These are phyloP conservation scores for Amphiprion percula DNA, from an alignment of 2,113 vertebrate genomes.

Conservation along the genomic window DNA sequence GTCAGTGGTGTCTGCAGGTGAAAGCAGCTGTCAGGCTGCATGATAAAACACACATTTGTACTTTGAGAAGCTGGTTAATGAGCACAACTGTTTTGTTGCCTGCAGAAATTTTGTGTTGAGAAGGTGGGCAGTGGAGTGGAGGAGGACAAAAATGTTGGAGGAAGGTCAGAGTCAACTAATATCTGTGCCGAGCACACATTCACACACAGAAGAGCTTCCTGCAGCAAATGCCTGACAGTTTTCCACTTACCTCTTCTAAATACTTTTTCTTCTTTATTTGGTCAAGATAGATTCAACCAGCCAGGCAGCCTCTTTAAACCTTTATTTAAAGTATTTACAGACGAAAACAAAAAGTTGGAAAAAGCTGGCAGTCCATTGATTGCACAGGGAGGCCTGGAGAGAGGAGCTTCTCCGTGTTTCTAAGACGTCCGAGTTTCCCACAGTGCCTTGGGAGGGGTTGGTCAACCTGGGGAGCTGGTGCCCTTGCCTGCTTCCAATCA, in stretches of 20 bases:
- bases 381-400: neutral
- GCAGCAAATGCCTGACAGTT: constrained; percentile 37
- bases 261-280: constrained; percentile 6
- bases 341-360: constrained; percentile 38
- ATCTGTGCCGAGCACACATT: constrained; percentile 19
- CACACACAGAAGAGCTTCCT: constrained; percentile 4
- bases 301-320: constrained; percentile 3
- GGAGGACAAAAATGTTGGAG: constrained; percentile 2
- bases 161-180: constrained; percentile 29
- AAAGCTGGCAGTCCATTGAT: constrained; percentile 7
- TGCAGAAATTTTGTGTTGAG: constrained; percentile 16
- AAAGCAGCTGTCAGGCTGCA: too few relatives aligned
- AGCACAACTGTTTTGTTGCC: constrained; percentile 48
- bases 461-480: constrained; percentile 70
- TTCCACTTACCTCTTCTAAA: constrained; percentile 22
- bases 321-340: constrained; percentile 42
- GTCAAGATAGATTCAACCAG: constrained; percentile 15
- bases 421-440: constrained; percentile 64
- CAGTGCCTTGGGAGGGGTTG: constrained; percentile 54
- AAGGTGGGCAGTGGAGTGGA: constrained; percentile 17
- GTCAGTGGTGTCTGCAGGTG: too few relatives aligned
- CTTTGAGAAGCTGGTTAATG: constrained; percentile 41
- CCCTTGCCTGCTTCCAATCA: constrained; percentile 80
- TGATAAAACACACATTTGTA: constrained; percentile 15
- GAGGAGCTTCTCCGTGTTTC: constrained; percentile 13